Conservation (phyloP, 1,140 invertebrate genomes). For the Megalonaias nervosa region DNA sequence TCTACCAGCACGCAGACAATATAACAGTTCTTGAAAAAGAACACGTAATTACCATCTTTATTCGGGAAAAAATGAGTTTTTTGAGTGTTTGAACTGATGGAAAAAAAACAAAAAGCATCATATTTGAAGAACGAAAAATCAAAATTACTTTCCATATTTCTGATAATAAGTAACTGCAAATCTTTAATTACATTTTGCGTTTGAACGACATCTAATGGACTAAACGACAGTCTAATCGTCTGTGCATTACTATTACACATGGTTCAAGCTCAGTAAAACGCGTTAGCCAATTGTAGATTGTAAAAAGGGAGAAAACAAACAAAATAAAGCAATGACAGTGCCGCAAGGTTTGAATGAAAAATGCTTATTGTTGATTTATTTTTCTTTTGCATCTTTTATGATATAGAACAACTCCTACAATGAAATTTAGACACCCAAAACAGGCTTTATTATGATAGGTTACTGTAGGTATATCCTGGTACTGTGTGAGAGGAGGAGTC, state of each 20-base stretch:
- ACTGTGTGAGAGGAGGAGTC: constrained; percentile 81
- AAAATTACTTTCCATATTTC: not conserved
- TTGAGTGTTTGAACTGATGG: not conserved
- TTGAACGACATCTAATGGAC: not conserved
- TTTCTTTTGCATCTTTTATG: not conserved
- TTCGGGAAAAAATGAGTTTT: not conserved
- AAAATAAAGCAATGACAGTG: too few species aligned
- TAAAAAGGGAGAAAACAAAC: too few species aligned
- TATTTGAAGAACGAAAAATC: too few species aligned
- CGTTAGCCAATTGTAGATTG: too few species aligned
- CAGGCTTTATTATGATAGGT: constrained; percentile 64
- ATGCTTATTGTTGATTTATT: not conserved
- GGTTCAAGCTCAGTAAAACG: too few species aligned
- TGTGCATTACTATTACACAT: too few species aligned
- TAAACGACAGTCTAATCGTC: too few species aligned
- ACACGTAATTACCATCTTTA: not conserved
- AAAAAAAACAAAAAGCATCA: too few species aligned
- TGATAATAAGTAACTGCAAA: not conserved
- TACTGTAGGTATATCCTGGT: constrained; percentile 78
- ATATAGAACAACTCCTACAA: not conserved
- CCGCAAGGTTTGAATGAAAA: not conserved
- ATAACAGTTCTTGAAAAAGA: too few species aligned
- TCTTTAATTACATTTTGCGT: not conserved
- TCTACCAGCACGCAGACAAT: too few species aligned
- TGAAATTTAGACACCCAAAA: not conserved